Evolutionary conservation across 2,113 vertebrate genomes (phyloP).

Genomic region (Catharus bicknelli): DNA sequence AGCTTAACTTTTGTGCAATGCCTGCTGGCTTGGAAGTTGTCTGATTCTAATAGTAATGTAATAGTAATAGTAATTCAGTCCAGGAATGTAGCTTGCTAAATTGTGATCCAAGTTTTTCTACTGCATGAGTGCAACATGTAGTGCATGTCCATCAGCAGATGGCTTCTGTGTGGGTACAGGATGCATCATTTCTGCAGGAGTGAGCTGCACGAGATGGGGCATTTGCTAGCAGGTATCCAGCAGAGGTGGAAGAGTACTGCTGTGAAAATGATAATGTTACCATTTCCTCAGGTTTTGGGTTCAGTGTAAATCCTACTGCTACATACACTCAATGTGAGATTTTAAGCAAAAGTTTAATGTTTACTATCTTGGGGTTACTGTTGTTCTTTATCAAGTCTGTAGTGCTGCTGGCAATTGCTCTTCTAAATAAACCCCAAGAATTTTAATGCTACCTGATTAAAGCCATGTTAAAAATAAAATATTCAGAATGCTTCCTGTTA

Average conservation of each 20-base stretch:
- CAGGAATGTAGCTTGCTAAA: background rate
- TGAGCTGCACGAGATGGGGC: background rate
- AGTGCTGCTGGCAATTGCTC: background rate
- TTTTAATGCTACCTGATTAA: background rate
- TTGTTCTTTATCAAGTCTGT: background rate
- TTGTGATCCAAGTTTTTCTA: background rate
- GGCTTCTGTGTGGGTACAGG: background rate
- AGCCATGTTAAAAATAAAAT: constrained; percentile 3
- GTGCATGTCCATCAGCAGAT: background rate
- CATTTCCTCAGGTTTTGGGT: background rate
- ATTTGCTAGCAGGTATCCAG: background rate
- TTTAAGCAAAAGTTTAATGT: background rate
- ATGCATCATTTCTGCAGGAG: background rate
- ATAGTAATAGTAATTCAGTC: background rate
- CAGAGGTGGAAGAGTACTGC: background rate
- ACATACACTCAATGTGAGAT: background rate
- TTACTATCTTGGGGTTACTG: background rate
- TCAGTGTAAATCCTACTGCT: background rate
- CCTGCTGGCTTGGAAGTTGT: background rate
- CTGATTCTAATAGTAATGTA: background rate
- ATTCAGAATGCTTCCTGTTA: background rate
- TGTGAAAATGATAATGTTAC: background rate
- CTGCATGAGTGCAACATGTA: background rate
- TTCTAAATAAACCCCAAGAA: background rate
- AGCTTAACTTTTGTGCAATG: background rate